Percentiles rank a stretch among this genome's conserved stretches.
Conservation (phyloP, 1,140 invertebrate genomes). For the Pseudomyrmex concolor region DNA sequence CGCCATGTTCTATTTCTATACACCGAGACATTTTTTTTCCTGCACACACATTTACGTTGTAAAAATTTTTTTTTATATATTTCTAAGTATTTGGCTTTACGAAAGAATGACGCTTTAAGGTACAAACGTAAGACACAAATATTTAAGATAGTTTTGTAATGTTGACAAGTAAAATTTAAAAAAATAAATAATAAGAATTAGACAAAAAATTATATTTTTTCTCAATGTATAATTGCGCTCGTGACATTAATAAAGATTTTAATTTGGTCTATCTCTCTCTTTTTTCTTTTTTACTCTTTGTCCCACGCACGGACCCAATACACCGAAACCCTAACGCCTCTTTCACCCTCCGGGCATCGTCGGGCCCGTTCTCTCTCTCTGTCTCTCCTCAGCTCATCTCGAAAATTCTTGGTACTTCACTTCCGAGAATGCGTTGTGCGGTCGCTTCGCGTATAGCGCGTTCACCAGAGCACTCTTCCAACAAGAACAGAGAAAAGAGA, state of each 20-base stretch:
- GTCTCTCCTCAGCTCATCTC: constrained; percentile 46
- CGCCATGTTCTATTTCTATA: background rate
- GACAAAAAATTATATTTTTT: background rate
- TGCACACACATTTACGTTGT: too few relatives aligned
- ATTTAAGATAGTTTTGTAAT: background rate
- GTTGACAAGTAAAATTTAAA: background rate
- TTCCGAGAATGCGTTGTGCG: constrained; percentile 57
- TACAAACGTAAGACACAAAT: too few relatives aligned
- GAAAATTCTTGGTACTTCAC: constrained; percentile 59
- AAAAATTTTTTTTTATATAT: too few relatives aligned
- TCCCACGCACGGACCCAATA: constrained; percentile 35
- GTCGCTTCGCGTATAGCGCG: constrained; percentile 39
- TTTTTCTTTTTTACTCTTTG: constrained; percentile 40
- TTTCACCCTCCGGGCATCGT: constrained; percentile 55
- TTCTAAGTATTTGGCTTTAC: too few relatives aligned
- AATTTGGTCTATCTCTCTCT: constrained; percentile 19
- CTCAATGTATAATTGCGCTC: background rate
- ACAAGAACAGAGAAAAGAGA: constrained; percentile 5
- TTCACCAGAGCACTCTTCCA: constrained; percentile 9
- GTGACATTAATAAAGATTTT: constrained; percentile 57
- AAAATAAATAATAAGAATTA: background rate
- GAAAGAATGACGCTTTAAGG: too few relatives aligned
- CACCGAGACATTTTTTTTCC: too few relatives aligned
- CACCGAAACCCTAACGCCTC: constrained; percentile 41
- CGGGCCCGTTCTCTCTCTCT: constrained; percentile 1